Percentiles rank a stretch among this genome's conserved stretches.
Evolutionary conservation across 1,140 invertebrate species (phyloP).

Genomic region (Neotoxoptera formosana): DNA sequence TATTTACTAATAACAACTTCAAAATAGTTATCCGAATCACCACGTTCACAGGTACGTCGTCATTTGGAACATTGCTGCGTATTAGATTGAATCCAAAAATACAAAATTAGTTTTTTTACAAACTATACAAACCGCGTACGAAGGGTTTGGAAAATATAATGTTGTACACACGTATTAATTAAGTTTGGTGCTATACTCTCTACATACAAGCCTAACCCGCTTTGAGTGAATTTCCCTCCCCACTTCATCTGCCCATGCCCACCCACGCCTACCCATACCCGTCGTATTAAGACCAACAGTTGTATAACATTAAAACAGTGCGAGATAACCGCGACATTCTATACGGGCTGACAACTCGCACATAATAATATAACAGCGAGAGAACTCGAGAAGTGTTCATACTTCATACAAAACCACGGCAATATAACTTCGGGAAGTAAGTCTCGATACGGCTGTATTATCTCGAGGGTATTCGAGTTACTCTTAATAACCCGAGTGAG

Average conservation of each 20-base stretch:
- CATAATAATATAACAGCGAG: background rate
- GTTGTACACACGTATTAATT: background rate
- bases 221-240: background rate
- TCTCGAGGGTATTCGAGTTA: background rate
- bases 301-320: background rate
- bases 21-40: background rate
- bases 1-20: background rate
- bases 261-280: background rate
- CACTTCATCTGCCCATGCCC: no score
- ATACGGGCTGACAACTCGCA: background rate
- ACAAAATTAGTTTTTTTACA: background rate
- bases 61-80: no score
- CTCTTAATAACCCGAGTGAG: background rate
- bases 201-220: background rate
- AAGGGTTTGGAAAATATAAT: background rate
- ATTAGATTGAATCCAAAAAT: background rate
- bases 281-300: background rate
- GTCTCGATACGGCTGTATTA: background rate
- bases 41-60: no score
- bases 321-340: background rate
- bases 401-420: background rate
- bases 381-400: background rate
- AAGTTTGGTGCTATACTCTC: background rate
- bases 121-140: background rate
- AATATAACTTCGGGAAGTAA: background rate